These are phyloP conservation scores for Caenorhabditis uteleia DNA, from an alignment of 2,888 invertebrate species.

Conservation along the genomic window DNA sequence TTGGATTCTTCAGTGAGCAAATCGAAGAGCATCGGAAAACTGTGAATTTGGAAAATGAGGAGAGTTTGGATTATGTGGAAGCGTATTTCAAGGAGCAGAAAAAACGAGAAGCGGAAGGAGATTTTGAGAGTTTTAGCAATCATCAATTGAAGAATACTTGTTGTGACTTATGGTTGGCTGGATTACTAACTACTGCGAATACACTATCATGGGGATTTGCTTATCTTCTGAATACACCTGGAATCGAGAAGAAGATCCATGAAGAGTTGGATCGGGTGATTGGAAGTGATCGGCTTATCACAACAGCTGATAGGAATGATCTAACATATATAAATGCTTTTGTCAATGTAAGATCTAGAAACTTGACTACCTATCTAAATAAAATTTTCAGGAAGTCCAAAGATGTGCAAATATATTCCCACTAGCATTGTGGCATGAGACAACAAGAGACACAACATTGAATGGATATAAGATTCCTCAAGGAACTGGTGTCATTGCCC, in stretches of 20 bases:
- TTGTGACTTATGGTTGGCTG: conserved; percentile 32
- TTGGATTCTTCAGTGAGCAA: too few relatives aligned
- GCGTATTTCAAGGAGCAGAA: conserved; percentile 32
- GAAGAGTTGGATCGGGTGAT: conserved; percentile 47
- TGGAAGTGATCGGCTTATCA: conserved; percentile 41
- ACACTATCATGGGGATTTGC: conserved; percentile 22
- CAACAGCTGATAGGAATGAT: conserved; percentile 40
- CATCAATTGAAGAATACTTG: conserved; percentile 24
- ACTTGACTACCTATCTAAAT: too few relatives aligned
- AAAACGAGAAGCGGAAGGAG: conserved; percentile 26
- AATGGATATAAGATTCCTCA: conserved; percentile 3
- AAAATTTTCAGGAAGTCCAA: too few relatives aligned
- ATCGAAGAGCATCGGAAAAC: too few relatives aligned
- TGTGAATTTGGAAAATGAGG: too few relatives aligned
- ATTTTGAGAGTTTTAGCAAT: conserved; percentile 11
- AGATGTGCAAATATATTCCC: conserved; percentile 33
- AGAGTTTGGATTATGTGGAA: too few relatives aligned
- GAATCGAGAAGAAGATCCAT: conserved; percentile 44
- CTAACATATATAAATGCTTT: conserved; percentile 46
- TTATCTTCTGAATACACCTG: conserved; percentile 24
- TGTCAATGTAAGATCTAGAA: too few relatives aligned
- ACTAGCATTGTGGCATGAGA: conserved; percentile 20
- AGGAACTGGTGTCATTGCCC: conserved; percentile 34
- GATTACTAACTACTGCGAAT: conserved; percentile 13
- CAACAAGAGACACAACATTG: conserved; percentile 20